Percentiles rank a stretch among this genome's conserved stretches.
phyloP scores from a whole-genome alignment of 1,140 invertebrate genomes.

The Drosophila melanica region DNA sequence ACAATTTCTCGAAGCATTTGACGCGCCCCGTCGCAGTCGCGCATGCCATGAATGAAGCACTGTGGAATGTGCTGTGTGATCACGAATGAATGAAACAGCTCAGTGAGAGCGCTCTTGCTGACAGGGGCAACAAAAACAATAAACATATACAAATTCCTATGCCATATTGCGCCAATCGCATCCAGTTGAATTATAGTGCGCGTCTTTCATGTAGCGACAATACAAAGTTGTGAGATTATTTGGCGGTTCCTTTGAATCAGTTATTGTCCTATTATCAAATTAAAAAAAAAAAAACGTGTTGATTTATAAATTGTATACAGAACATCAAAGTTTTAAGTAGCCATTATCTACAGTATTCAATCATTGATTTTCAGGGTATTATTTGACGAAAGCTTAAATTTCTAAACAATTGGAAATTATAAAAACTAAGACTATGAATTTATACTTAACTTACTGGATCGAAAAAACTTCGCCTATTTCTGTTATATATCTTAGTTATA shows the following conservation, averaged over 20 bases:
- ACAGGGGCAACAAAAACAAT: conserved; percentile 55
- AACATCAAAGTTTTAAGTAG: no score
- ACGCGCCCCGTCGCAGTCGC: conserved; percentile 26
- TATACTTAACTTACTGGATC: no score
- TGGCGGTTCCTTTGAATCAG: background rate
- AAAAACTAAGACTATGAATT: no score
- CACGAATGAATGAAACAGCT: conserved; percentile 48
- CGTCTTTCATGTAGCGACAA: conserved; percentile 2
- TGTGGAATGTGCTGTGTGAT: conserved; percentile 37
- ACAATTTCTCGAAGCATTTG: conserved; percentile 30
- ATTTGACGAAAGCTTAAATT: no score
- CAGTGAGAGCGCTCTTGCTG: conserved; percentile 31
- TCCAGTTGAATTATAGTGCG: conserved; percentile 36
- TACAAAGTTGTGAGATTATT: background rate
- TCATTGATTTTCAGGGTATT: no score
- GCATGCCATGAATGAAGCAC: conserved; percentile 36
- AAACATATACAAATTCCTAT: conserved; percentile 56
- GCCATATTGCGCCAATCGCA: conserved; percentile 48
- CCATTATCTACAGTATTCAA: no score
- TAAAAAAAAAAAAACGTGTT: background rate
- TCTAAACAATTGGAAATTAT: no score
- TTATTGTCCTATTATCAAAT: background rate
- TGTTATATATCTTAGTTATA: conserved; percentile 6
- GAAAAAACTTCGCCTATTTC: background rate
- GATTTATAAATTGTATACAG: no score